Conservation (phyloP, 2,888 invertebrate species). For the Meiosimyza decipiens region DNA sequence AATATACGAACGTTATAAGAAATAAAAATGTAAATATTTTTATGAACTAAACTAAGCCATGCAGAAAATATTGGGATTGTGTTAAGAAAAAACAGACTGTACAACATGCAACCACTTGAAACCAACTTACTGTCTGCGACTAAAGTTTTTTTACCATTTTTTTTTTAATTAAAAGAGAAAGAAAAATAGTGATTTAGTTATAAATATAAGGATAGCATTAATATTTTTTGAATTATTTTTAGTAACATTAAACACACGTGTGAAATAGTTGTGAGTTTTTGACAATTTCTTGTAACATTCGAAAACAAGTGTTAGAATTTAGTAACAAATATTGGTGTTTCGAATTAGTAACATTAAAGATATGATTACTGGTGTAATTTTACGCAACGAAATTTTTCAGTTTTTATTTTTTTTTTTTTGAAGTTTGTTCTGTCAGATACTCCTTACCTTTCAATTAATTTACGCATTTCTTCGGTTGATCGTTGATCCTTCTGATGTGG, state of each 20-base stretch:
- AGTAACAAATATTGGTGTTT: too few species aligned
- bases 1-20: background rate
- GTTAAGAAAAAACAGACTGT: background rate
- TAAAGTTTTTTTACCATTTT: constrained; percentile 10
- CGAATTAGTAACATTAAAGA: too few species aligned
- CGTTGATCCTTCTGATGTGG: constrained; percentile 88
- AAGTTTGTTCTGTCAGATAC: constrained; percentile 64
- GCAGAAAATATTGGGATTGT: constrained; percentile 3
- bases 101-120: constrained; percentile 22
- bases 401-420: constrained; percentile 34
- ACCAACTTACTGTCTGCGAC: constrained; percentile 36
- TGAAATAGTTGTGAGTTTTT: constrained; percentile 22
- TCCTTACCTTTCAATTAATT: constrained; percentile 97
- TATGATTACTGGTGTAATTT: background rate
- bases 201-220: background rate
- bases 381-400: background rate
- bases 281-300: background rate
- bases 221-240: background rate
- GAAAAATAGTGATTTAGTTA: constrained; percentile 29
- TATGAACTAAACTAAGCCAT: constrained; percentile 13
- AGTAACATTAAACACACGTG: background rate
- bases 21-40: background rate
- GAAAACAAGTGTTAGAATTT: background rate
- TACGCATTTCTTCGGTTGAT: constrained; percentile 96
- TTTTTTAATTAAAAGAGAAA: constrained; percentile 21